These are phyloP conservation scores for Cyclargus thomasi DNA, from an alignment of 1,140 invertebrate species.

Conservation along the genomic window DNA sequence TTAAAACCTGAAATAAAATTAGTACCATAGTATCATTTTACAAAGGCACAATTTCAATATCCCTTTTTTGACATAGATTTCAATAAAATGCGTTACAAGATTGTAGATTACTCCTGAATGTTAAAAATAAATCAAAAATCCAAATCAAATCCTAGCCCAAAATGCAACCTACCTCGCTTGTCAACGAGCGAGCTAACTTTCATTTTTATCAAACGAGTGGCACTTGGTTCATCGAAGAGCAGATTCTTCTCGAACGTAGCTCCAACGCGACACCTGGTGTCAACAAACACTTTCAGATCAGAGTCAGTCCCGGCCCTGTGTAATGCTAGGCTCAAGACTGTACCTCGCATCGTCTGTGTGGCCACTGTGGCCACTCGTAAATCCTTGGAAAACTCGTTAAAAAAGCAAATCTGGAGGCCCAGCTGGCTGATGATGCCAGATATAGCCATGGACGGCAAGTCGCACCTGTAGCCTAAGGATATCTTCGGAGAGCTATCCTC, in stretches of 20 bases:
- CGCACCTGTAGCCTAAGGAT: constrained; percentile 51
- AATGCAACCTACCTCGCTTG: constrained; percentile 34
- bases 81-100: background rate
- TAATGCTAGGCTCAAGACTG: constrained; percentile 49
- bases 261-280: background rate
- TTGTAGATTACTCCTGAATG: background rate
- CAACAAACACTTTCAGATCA: constrained; percentile 42
- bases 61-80: too few relatives aligned
- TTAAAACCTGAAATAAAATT: too few relatives aligned
- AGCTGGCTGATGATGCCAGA: constrained; percentile 48
- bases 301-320: constrained; percentile 50
- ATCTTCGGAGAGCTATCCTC: constrained; percentile 34
- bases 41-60: too few relatives aligned
- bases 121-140: constrained; percentile 44
- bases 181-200: constrained; percentile 57
- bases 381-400: constrained; percentile 49
- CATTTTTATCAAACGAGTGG: constrained; percentile 41
- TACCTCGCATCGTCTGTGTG: constrained; percentile 37
- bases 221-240: background rate
- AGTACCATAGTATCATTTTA: too few relatives aligned
- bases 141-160: constrained; percentile 60
- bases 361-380: constrained; percentile 54
- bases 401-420: constrained; percentile 57
- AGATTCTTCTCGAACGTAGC: constrained; percentile 9
- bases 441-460: constrained; percentile 40